phyloP scores from a whole-genome alignment of 1,140 invertebrate species.

The Cotesia typhae region DNA sequence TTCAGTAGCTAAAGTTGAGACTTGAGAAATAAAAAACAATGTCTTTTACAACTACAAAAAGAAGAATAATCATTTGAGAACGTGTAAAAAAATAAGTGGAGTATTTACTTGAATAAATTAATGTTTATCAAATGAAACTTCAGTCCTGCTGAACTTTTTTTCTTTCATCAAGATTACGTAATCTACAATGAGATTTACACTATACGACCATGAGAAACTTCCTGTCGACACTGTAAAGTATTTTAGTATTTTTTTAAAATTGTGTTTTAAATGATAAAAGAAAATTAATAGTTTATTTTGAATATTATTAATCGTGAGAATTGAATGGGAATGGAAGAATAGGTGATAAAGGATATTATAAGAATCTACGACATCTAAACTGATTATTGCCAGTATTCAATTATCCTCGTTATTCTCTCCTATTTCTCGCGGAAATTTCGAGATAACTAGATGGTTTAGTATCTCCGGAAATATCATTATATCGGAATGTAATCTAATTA shows the following conservation, averaged over 20 bases:
- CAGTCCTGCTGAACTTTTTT: not conserved
- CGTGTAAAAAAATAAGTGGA: not conserved
- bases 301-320: too few species aligned
- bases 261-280: not conserved
- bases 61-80: too few species aligned
- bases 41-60: too few species aligned
- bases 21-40: too few species aligned
- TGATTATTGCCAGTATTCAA: constrained; percentile 4
- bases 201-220: constrained; percentile 21
- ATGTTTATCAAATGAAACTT: not conserved
- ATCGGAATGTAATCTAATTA: not conserved
- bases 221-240: not conserved
- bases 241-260: not conserved
- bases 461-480: not conserved
- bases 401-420: constrained; percentile 5
- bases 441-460: constrained; percentile 11
- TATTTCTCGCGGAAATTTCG: constrained; percentile 1
- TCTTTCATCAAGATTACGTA: not conserved
- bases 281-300: too few species aligned
- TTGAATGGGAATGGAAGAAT: too few species aligned
- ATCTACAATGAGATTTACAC: constrained; percentile 8
- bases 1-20: too few species aligned
- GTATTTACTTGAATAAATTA: not conserved
- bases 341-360: too few species aligned
- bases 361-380: too few species aligned